Base-by-base conservation (phyloP, 2,113 vertebrate genomes). In the Cercopithecus mona region DNA sequence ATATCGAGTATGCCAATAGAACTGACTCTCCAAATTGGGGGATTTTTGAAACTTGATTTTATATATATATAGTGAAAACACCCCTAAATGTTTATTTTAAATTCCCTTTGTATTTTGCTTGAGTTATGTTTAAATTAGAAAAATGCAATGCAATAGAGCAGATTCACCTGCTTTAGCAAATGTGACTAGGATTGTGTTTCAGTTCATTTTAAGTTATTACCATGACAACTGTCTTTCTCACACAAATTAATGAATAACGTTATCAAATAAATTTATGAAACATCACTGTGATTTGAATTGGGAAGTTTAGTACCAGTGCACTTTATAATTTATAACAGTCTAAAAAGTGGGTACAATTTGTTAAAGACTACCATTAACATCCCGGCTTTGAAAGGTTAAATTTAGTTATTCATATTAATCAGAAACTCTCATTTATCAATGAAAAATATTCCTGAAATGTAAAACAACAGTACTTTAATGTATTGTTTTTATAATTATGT, bases 191-290 rank as follows among this genome's bases (percentile, higher is more conserved):
- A 70, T 57, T 97, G 5, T 94, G 85, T 79, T 94, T 93, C 93
- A 93, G 48, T 95, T 52, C 59, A 79, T 30, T 82, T 17, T 85
- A 93, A 98, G 64, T 73, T 64, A 92, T 97, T 97, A 93, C 93
- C 95, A 97, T 96, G 98, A 97, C 96, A 97, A 98, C 57, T 92
- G 12, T 40, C 84, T 95, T 95, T 96, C 76, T 96, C 79, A 64
- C 18, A 94, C 72, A 97, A 97, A 95, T 85, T 96, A 97, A 94
- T 80, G 87, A 97, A 98, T 94, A 98, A 93, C 45, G 79, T 96
- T 88, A 97, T 64, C 27, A 48, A 93, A 73, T 48, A 93, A 97
- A 98, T 97, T 73, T 84, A 94, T 76, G 76, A 78, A 98, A 95
- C 5, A 94, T 64, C 97, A 68, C 38, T 52, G 66, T 82, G 48